phyloP scores from a whole-genome alignment of 2,113 vertebrate species.

The Mobula birostris region DNA sequence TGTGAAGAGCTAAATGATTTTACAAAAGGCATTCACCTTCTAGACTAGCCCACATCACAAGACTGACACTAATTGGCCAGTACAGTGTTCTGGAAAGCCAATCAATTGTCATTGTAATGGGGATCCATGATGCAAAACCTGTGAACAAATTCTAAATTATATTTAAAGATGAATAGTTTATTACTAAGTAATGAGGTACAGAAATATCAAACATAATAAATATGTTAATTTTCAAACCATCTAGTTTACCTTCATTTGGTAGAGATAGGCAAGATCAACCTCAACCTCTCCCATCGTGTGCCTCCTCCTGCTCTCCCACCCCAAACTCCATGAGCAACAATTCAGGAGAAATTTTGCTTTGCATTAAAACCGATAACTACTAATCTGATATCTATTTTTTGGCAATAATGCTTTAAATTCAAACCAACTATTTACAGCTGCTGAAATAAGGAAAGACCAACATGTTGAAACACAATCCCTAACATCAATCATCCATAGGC shows the following conservation, averaged over 20 bases:
- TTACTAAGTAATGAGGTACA: not conserved
- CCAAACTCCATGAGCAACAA: not conserved
- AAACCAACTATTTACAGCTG: not conserved
- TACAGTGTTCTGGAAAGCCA: not conserved
- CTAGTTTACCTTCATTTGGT: not conserved
- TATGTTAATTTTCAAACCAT: not conserved
- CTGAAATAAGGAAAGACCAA: not conserved
- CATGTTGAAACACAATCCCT: not conserved
- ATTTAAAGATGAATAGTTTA: not conserved
- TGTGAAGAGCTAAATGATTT: not conserved
- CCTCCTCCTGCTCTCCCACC: not conserved
- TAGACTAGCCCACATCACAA: not conserved
- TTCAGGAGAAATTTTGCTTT: not conserved
- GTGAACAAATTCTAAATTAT: not conserved
- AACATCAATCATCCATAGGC: not conserved
- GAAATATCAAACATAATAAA: not conserved
- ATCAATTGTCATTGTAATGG: not conserved
- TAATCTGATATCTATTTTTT: not conserved
- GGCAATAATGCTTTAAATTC: not conserved
- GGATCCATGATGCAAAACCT: not conserved
- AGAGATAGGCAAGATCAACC: not conserved
- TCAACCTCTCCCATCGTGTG: too few species aligned
- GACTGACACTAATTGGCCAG: not conserved
- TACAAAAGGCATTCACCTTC: not conserved
- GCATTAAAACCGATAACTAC: not conserved